A percentile compares a stretch with the other conserved stretches of the same genome.
Evolutionary conservation across 2,797 vertebrate species (phyloP).

Genomic region (Sebastes kiyomatsui): DNA sequence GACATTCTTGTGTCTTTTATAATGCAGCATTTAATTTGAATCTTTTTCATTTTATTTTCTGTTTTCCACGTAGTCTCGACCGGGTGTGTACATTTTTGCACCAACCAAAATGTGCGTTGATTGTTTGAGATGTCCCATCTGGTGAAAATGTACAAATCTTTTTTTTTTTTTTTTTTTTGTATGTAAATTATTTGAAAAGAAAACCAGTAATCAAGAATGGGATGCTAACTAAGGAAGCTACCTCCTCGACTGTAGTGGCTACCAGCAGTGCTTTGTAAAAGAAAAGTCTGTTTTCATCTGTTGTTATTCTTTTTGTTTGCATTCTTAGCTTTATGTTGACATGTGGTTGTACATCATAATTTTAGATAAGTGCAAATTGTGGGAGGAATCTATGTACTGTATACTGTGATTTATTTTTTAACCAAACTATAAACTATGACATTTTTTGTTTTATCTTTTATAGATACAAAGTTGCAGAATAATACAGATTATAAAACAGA

Average conservation of each 20-base stretch:
- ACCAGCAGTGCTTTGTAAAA: constrained; percentile 88
- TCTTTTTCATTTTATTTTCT: constrained; percentile 7
- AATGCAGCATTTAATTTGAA: constrained; percentile 15
- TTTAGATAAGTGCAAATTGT: constrained; percentile 88
- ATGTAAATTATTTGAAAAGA: constrained; percentile 93
- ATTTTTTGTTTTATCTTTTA: constrained; percentile 52
- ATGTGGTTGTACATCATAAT: constrained; percentile 88
- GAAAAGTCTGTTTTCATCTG: constrained; percentile 79
- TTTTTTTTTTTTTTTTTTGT: constrained; percentile 55
- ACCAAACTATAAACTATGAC: constrained; percentile 83
- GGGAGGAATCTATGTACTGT: constrained; percentile 92
- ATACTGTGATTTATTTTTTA: constrained; percentile 88
- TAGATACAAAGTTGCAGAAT: constrained; percentile 57
- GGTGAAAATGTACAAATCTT: constrained; percentile 87
- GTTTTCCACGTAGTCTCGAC: constrained; percentile 22
- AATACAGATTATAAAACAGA: constrained; percentile 52
- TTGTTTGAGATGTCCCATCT: constrained; percentile 82
- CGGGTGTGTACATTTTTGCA: constrained; percentile 44
- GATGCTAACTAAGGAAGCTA: constrained; percentile 97
- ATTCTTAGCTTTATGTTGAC: constrained; percentile 85
- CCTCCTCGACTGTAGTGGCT: constrained; percentile 94
- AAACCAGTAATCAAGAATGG: constrained; percentile 83
- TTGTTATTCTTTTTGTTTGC: constrained; percentile 46
- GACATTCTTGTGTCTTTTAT: constrained; percentile 40
- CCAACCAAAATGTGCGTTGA: constrained; percentile 59